Percentiles rank a stretch among this genome's conserved stretches.
These are phyloP conservation scores for Siderastrea siderea DNA, from an alignment of 92 coral and sea anemone species.

Conservation along the genomic window DNA sequence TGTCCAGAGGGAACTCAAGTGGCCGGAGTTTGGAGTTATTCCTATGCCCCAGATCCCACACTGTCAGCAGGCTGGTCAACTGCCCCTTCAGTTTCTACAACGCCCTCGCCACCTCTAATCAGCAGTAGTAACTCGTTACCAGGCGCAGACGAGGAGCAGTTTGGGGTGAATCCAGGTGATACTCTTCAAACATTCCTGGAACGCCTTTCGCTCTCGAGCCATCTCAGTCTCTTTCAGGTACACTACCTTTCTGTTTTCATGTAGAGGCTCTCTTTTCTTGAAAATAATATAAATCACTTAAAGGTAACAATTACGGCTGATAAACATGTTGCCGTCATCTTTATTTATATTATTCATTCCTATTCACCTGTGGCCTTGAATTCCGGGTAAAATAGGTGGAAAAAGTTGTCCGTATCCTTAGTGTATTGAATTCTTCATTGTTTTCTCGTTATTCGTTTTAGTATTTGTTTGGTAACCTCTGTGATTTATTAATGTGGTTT, in stretches of 20 bases:
- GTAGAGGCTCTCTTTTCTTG: not conserved
- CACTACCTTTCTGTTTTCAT: not conserved
- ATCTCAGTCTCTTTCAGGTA: conserved; percentile 98
- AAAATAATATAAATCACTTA: too few relatives aligned
- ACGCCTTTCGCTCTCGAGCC: conserved; percentile 92
- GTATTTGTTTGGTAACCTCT: too few relatives aligned
- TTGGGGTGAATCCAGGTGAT: conserved; percentile 87
- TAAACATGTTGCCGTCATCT: not conserved
- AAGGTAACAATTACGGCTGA: not conserved
- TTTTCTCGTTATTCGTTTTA: too few relatives aligned
- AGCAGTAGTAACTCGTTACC: conserved; percentile 81
- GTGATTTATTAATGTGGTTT: too few relatives aligned
- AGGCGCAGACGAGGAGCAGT: conserved; percentile 79
- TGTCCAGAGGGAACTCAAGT: conserved; percentile 87
- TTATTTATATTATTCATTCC: too few relatives aligned
- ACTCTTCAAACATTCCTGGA: conserved; percentile 95
- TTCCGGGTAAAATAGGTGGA: too few relatives aligned
- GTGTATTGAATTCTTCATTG: too few relatives aligned
- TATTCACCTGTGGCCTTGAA: too few relatives aligned
- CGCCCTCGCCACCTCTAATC: conserved; percentile 83
- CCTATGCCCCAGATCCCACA: conserved; percentile 88
- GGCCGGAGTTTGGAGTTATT: conserved; percentile 91
- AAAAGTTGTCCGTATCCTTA: too few relatives aligned
- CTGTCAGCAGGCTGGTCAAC: conserved; percentile 94
- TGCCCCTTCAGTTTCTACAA: conserved; percentile 76